Conservation (phyloP, 2,113 vertebrate genomes). For the Megalops atlanticus region DNA sequence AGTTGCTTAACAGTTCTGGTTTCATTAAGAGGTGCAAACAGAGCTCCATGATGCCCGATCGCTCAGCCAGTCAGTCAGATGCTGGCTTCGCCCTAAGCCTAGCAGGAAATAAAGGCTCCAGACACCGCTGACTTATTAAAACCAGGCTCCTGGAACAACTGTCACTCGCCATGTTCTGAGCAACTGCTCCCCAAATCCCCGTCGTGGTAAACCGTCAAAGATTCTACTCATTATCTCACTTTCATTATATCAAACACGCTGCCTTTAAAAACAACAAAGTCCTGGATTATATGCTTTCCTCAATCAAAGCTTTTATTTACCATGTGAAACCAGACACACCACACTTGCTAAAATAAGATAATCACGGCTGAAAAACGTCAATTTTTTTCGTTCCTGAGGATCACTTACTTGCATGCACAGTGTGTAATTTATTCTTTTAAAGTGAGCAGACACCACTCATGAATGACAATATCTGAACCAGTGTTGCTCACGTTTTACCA, state of each 20-base stretch:
- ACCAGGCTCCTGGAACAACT: conserved; percentile 70
- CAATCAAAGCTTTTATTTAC: conserved; percentile 18
- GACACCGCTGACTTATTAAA: conserved; percentile 69
- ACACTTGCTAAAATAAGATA: background rate
- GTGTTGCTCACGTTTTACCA: background rate
- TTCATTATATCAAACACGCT: conserved; percentile 31
- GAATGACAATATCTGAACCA: conserved; percentile 10
- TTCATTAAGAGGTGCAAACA: conserved; percentile 68
- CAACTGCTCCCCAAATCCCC: conserved; percentile 60
- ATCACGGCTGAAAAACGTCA: background rate
- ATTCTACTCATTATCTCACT: conserved; percentile 44
- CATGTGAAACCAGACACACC: background rate
- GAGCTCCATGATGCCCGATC: conserved; percentile 44
- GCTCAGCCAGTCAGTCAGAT: conserved; percentile 24
- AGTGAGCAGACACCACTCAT: conserved; percentile 13
- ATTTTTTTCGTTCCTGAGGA: conserved; percentile 4
- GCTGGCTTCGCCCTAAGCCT: conserved; percentile 33
- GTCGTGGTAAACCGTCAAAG: conserved; percentile 60
- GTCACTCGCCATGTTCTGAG: conserved; percentile 59
- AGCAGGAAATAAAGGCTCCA: conserved; percentile 65
- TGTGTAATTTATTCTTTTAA: conserved; percentile 12
- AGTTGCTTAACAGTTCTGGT: conserved; percentile 51
- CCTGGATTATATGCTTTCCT: conserved; percentile 50
- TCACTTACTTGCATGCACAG: background rate
- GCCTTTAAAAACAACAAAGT: conserved; percentile 50